A percentile compares a stretch with the other conserved stretches of the same genome.
Evolutionary conservation across 1,140 invertebrate species (phyloP).

Genomic region (Acromyrmex heyeri): DNA sequence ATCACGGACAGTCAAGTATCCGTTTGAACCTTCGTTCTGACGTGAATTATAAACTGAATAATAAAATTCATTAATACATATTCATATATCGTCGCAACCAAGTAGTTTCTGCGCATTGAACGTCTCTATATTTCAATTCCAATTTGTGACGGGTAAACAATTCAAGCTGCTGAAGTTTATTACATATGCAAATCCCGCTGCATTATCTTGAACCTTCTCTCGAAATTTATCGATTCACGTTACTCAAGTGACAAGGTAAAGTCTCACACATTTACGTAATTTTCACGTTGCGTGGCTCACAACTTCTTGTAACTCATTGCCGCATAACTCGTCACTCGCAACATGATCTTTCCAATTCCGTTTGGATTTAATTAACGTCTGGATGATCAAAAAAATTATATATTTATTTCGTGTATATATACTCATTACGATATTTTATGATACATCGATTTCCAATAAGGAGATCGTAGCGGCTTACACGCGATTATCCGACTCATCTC

Average conservation of each 20-base stretch:
- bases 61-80: conserved; percentile 47
- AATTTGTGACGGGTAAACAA: conserved; percentile 24
- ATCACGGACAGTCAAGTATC: neutral
- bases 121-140: conserved; percentile 37
- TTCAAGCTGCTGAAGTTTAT: conserved; percentile 18
- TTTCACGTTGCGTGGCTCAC: neutral
- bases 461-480: neutral
- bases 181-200: conserved; percentile 35
- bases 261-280: conserved; percentile 21
- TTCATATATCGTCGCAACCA: conserved; percentile 7
- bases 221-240: conserved; percentile 30
- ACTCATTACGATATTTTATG: neutral
- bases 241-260: conserved; percentile 20
- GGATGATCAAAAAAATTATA: neutral
- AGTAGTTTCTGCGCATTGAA: neutral
- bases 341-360: neutral
- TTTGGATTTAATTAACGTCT: neutral
- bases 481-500: conserved; percentile 60
- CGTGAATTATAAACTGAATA: conserved; percentile 1
- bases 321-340: neutral
- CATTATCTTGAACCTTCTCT: conserved; percentile 39
- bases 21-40: neutral
- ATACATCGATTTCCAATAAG: neutral
- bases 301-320: neutral
- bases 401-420: too few species aligned